Evolutionary conservation across 92 coral and sea anemone species (phyloP), one percentile per base, ranked within the genome.

Genomic region (Muricea muricata): DNA sequence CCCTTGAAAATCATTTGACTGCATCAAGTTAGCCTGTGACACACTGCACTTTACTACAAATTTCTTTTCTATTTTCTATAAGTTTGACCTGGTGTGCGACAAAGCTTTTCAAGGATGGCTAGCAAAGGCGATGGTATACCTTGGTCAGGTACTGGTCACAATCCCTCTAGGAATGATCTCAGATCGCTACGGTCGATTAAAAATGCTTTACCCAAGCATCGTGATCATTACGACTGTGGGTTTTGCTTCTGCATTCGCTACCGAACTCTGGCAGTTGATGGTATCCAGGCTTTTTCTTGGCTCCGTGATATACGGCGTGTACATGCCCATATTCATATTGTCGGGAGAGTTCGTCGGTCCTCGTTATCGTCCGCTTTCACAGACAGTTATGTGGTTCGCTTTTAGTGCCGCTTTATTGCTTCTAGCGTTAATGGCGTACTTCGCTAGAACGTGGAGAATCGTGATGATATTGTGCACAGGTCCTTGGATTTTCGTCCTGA

Each of bases 301-400:
- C 15, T 93, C 93, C 77, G 92, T 95, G 61, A 88, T 93, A 60
- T 97, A 97, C 45, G 98, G 98, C 32, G 96, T 92, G 46, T 93
- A 84, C 82, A 84, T 93, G 18, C 92, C 94, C 14, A 86, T 95
- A 1, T 95, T 83, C 85, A 97, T 95, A 15, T 86, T 95, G 18
- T 85, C 93, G 24, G 93, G 96, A 74, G 98, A 95, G 85, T 95
- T 95, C 88, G 98, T 95, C 75, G 98, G 96, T 6, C 98, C 98
- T 7, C 92, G 85, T 42, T 90, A 91, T 61, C 92, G 98, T 2
- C 85, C 96, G 33, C 84, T 95, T 37, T 92, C 94, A 18, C 96
- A 94, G 71, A 95, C 97, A 14, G 37, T 95, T 42, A 79, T 90
- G 40, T 95, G 98, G 98, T 85, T 95, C 29, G 91, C 91, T 34